Evolutionary conservation across 1,140 invertebrate genomes (phyloP).

Genomic region (Heliconius eleuchia): DNA sequence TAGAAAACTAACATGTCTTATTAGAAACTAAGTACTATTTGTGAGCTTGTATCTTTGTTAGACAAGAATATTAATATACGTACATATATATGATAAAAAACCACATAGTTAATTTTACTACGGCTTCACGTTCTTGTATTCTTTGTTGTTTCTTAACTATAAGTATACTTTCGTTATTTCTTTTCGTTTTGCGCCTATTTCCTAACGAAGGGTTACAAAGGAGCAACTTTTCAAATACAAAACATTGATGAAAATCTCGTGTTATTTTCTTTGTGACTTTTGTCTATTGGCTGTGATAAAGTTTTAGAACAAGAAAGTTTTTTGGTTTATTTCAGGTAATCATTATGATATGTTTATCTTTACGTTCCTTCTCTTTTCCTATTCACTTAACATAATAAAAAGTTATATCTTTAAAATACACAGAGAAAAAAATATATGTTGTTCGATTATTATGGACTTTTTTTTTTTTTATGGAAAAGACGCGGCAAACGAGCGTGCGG

Average conservation of each 20-base stretch:
- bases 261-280: slow-evolving; percentile 21
- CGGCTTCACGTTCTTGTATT: not conserved
- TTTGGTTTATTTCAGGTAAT: not conserved
- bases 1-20: too few species aligned
- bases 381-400: too few species aligned
- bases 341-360: not conserved
- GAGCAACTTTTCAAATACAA: slow-evolving; percentile 27
- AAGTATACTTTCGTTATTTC: not conserved
- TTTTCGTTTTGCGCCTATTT: slow-evolving; percentile 1
- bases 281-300: not conserved
- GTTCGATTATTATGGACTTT: too few species aligned
- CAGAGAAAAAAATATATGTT: too few species aligned
- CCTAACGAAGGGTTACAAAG: slow-evolving; percentile 21
- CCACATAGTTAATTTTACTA: not conserved
- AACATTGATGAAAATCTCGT: slow-evolving; percentile 16
- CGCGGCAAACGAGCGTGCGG: too few species aligned
- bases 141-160: not conserved
- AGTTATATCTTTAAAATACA: too few species aligned
- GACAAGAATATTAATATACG: too few species aligned
- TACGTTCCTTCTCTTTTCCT: too few species aligned
- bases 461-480: too few species aligned
- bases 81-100: too few species aligned
- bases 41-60: not conserved
- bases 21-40: too few species aligned
- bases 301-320: not conserved